Evolutionary conservation across 2,113 vertebrate species (phyloP), one percentile per base, ranked within the genome.

Genomic region (Callorhinus ursinus): DNA sequence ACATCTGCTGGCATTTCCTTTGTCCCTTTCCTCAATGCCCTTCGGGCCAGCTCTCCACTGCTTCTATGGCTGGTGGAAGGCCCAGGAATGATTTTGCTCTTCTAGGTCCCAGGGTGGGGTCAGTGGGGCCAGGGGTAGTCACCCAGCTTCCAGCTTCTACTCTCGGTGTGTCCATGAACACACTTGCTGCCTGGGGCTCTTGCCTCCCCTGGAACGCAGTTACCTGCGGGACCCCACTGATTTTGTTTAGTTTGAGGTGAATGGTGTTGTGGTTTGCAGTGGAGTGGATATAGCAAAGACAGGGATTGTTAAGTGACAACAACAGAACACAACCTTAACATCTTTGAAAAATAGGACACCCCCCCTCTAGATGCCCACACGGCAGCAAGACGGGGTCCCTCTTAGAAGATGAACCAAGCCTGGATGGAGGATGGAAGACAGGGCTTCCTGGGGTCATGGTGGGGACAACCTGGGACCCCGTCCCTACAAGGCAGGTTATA

Each of bases 151-250:
- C 3, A 76, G 53, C 1, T 59, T 93, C 53, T 57, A 12, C 46
- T 26, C 21, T 14, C 19, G 39, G 57, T 22, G n/a, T 46, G 59
- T 61, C 28, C 24, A 4, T 39, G 46, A 71, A 72, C 21, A 53
- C 1, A 0, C 2, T 71, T 10, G 7, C 83, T 84, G 7, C n/a
- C 19, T 49, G 51, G 5, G n/a, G 42, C 19, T 49, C 57, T 63
- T 7, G 21, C 39, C 61, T 22, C 84, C 42, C n/a, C 36, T 39
- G 21, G 67, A 69, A 26, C 2, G 0, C 36, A 72, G n/a, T 15
- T 24, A 11, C 46, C n/a, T 39, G 14, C 42, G 79, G 72, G 46
- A 57, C 11, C 1, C 61, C 12, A 2, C 0, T 11, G n/a, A 19
- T 9, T 67, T 74, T 59, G 63, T 85, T 77, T 39, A 7, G 4